These are phyloP conservation scores for Virgularia gustaviana DNA, from an alignment of 92 coral and sea anemone genomes.

Conservation along the genomic window DNA sequence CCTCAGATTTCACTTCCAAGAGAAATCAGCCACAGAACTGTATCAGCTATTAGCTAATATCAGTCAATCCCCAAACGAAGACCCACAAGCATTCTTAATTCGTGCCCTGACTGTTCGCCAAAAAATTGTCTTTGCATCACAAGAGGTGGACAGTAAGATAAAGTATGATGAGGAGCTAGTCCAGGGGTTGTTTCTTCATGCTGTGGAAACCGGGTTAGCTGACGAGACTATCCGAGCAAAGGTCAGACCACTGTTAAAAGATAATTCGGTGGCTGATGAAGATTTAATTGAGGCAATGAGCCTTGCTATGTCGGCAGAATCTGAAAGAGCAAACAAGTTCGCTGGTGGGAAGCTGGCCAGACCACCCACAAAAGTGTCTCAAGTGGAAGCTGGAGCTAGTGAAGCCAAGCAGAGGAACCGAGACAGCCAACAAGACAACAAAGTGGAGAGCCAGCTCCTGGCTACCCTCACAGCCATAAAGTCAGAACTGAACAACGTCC, in stretches of 20 bases:
- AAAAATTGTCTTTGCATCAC: constrained; percentile 25
- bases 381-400: not conserved
- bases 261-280: constrained; percentile 5
- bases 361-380: not conserved
- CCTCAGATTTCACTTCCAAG: constrained; percentile 50
- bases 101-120: constrained; percentile 38
- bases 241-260: constrained; percentile 21
- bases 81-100: constrained; percentile 30
- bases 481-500: constrained; percentile 24
- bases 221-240: constrained; percentile 39
- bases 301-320: constrained; percentile 22
- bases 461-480: not conserved
- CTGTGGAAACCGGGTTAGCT: constrained; percentile 37
- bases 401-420: not conserved
- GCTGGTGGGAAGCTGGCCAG: constrained; percentile 16
- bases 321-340: constrained; percentile 47
- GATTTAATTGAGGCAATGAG: constrained; percentile 5
- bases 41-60: constrained; percentile 52
- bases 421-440: no score
- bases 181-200: constrained; percentile 22
- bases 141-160: constrained; percentile 30
- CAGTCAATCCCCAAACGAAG: constrained; percentile 12
- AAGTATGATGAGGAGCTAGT: constrained; percentile 30
- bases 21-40: constrained; percentile 51
- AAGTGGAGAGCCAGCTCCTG: not conserved